Base-by-base conservation (phyloP, 2,113 vertebrate genomes). In the Cyanoderma ruficeps region DNA sequence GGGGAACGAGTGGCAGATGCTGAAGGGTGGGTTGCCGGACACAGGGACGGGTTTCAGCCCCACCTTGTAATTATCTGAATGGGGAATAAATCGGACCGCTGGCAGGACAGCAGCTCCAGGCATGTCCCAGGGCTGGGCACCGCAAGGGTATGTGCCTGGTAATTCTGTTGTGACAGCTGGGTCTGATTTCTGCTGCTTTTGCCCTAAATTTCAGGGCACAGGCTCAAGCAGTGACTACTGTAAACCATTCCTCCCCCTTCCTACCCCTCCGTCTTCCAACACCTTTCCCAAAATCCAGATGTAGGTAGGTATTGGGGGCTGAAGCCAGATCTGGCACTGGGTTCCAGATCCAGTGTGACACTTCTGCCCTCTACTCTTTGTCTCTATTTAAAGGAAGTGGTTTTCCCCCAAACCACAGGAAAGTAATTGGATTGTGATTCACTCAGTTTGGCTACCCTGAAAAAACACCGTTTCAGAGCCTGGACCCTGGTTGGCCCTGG, bases 81-180 rank as follows among this genome's bases (percentile, higher is more conserved):
- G 44, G 65, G 24, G 22, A 79, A 10, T 28, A 37, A 55, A 33
- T n/a, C 3, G 3, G 22, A 17, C 15, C 1, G 44, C 74, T 76
- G 42, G 4, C 14, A 35, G 60, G 31, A 6, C 18, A 30, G 60
- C 30, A 27, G 53, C 37, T 82, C 57, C 61, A 8, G 55, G 5
- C 11, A 7, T 33, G 12, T 33, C 37, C n/a, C 33, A 10, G n/a
- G 27, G 61, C 22, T 60, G 46, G 20, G n/a, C 25, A 13, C 13
- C 0, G 0, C 11, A 10, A 30, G 20, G 25, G 3, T 65, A 3
- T 5, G 22, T 9, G 41, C 18, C 55, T 69, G 78, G n/a, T 44
- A 30, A 9, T 64, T 23, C 31, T 37, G 1, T 4, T 75, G 39
- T 1, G 22, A 20, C 50, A 80, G 46, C 52, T 37, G 42, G 14